Base-by-base conservation (phyloP, 1,140 invertebrate genomes). In the Tetramorium alpestre region DNA sequence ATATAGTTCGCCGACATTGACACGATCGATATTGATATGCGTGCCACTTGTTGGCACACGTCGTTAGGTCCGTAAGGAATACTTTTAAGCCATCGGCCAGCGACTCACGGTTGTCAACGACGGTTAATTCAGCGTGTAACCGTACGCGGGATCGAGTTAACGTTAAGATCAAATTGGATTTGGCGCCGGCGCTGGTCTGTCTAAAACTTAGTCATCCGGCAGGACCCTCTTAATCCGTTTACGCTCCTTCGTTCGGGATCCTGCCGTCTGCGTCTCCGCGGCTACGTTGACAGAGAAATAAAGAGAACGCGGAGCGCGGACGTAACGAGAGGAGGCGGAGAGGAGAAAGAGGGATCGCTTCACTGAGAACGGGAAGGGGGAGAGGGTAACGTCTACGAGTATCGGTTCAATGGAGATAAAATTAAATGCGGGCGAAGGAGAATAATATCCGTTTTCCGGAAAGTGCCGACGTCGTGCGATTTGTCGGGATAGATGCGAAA, bases 141-240 rank as follows among this genome's bases (percentile, higher is more conserved):
- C 90, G 91, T 93, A 92, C 87, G 90, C 90, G 90, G 84, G 91
- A 94, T 94, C 92, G 91, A 94, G 90, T 94, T 94, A 93, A 93
- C 89, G 90, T 93, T 94, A 93, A 94, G 93, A 94, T 93, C 87
- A 94, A 93, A 93, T 93, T 93, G 92, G 89, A 93, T 93, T 93
- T 92, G 72, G 91, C 78, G 88, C 86, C 87, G 72, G 85, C 81
- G 86, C 91, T 93, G 92, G 90, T 90, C 92, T 88, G 86, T 49
- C 92, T 91, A 89, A 93, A 93, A 93, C 89, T 93, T 93, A 93
- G 92, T 93, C 93, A 93, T 93, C 92, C 92, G 92, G 86, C 90
- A 93, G 88, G 91, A 93, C 93, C 93, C 92, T 93, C 81, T 92
- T 93, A 93, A 93, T 93, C 92, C 92, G 69, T 92, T 93, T 93